A percentile compares a stretch with the other conserved stretches of the same genome.
These are phyloP conservation scores for Andrena minutula DNA, from an alignment of 2,888 invertebrate species.

Conservation along the genomic window DNA sequence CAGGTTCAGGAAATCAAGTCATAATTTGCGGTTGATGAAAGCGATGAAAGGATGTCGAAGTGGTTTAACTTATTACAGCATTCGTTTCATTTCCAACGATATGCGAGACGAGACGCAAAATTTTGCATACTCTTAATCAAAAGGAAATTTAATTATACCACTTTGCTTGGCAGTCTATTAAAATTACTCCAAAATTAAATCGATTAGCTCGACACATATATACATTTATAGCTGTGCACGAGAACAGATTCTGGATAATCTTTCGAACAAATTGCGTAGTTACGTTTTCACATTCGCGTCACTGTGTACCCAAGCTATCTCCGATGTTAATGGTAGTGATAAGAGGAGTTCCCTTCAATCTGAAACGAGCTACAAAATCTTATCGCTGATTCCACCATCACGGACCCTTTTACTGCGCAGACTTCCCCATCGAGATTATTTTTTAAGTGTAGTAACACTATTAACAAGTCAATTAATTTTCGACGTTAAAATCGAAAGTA, in stretches of 20 bases:
- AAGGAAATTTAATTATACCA: background rate
- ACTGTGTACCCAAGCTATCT: slow-evolving; percentile 27
- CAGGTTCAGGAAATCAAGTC: slow-evolving; percentile 2
- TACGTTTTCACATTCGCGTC: background rate
- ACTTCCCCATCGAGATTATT: background rate
- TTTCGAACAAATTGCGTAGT: background rate
- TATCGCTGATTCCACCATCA: background rate
- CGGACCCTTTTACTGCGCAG: background rate
- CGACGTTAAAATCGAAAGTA: no score
- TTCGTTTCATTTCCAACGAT: slow-evolving; percentile 21
- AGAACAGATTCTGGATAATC: slow-evolving; percentile 4
- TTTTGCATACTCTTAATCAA: background rate
- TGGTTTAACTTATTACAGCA: slow-evolving; percentile 16
- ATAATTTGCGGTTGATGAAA: background rate
- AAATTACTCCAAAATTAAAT: background rate
- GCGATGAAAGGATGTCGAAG: slow-evolving; percentile 18
- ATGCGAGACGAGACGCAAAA: slow-evolving; percentile 2
- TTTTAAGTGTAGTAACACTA: background rate
- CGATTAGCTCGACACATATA: background rate
- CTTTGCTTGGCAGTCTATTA: background rate
- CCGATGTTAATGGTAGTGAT: slow-evolving; percentile 23
- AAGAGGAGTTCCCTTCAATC: background rate
- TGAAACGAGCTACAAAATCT: background rate
- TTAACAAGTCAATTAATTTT: no score
- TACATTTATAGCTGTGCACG: background rate